These are phyloP conservation scores for Pelodiscus sinensis DNA, from an alignment of 2,113 vertebrate genomes.

Conservation along the genomic window DNA sequence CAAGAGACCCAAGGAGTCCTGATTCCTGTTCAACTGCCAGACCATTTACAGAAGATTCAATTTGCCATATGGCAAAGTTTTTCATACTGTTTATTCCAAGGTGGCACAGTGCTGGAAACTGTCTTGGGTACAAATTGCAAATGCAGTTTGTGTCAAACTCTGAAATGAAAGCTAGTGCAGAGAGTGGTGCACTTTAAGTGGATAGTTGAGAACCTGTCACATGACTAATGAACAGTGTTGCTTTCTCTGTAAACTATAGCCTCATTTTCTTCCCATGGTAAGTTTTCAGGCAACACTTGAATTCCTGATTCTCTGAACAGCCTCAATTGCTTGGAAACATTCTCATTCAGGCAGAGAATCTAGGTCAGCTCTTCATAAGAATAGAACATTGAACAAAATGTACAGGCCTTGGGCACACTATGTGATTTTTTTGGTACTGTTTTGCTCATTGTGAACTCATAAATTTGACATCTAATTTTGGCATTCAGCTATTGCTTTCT, in stretches of 20 bases:
- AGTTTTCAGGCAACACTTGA: neutral
- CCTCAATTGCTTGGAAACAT: conserved; percentile 42
- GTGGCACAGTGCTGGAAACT: neutral
- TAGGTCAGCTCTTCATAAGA: conserved; percentile 71
- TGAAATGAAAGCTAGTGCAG: neutral
- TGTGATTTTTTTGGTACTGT: neutral
- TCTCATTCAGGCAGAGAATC: conserved; percentile 69
- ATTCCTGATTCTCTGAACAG: conserved; percentile 44
- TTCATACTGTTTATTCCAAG: neutral
- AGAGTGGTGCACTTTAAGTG: fast-evolving
- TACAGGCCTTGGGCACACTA: neutral
- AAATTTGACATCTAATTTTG: conserved; percentile 46
- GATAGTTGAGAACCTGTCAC: neutral
- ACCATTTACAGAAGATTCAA: neutral
- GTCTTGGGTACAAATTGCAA: neutral
- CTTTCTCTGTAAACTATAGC: neutral
- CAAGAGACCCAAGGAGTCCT: neutral
- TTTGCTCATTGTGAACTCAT: neutral
- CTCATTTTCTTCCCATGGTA: neutral
- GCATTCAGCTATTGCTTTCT: neutral
- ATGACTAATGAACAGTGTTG: fast-evolving
- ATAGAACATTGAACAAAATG: conserved; percentile 38
- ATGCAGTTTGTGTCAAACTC: neutral
- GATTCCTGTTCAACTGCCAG: neutral
- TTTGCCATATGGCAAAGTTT: neutral